A percentile compares a stretch with the other conserved stretches of the same genome.
Conservation (phyloP, 2,797 vertebrate species). For the Artibeus jamaicensis region DNA sequence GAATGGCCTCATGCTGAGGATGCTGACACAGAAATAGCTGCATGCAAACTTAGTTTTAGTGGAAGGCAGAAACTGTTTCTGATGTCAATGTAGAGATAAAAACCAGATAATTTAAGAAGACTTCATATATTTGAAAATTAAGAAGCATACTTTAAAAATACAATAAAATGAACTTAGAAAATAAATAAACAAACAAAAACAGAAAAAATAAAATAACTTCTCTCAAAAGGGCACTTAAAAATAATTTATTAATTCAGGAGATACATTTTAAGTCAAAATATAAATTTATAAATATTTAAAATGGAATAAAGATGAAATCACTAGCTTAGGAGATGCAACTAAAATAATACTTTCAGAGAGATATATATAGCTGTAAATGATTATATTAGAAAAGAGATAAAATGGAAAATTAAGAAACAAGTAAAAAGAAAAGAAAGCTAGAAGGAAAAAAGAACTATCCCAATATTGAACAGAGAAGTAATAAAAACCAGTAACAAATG, state of each 20-base stretch:
- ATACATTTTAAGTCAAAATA: background rate
- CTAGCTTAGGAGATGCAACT: background rate
- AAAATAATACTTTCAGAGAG: background rate
- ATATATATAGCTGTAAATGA: background rate
- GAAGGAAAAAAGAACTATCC: conserved; percentile 1
- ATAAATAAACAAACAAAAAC: too few species aligned
- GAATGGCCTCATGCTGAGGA: background rate
- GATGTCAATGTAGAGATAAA: background rate
- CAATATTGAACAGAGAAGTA: background rate
- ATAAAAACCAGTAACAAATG: background rate
- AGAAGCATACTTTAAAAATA: background rate
- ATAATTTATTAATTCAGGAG: background rate
- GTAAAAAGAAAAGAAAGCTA: background rate
- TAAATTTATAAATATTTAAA: background rate
- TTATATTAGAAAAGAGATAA: background rate
- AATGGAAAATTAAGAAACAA: background rate
- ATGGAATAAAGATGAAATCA: conserved; percentile 23
- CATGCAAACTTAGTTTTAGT: background rate
- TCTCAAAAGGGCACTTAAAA: background rate
- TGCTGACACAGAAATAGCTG: background rate
- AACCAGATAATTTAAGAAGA: background rate
- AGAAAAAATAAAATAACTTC: too few species aligned
- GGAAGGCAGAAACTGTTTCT: background rate
- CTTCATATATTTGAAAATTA: background rate
- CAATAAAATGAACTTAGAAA: too few species aligned